Conservation (phyloP, 2,113 vertebrate species). For the Gnathonemus echidnorhynchus region DNA sequence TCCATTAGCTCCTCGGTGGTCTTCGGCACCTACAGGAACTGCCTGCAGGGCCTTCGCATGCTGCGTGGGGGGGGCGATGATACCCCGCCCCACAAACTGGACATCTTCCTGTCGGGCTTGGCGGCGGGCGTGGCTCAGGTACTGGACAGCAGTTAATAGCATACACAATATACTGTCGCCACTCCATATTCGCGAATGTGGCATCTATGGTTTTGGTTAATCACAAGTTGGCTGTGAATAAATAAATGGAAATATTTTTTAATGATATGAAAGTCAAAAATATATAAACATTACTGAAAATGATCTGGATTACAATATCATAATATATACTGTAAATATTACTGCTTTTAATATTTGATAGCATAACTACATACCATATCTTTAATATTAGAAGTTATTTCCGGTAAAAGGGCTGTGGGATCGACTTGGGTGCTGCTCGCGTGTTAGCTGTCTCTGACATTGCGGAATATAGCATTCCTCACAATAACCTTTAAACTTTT, state of each 20-base stretch:
- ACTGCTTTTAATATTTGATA: not conserved
- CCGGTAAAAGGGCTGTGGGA: not conserved
- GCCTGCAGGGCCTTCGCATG: slow-evolving; percentile 54
- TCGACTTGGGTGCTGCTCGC: not conserved
- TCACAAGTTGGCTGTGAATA: not conserved
- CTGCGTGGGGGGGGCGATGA: slow-evolving; percentile 52
- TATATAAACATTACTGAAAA: not conserved
- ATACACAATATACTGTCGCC: not conserved
- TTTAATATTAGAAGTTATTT: not conserved
- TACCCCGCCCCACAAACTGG: slow-evolving; percentile 45
- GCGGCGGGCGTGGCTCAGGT: slow-evolving; percentile 67
- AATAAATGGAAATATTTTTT: not conserved
- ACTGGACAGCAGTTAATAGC: slow-evolving; percentile 16
- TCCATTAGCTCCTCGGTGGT: slow-evolving; percentile 67
- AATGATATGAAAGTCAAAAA: not conserved
- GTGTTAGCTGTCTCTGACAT: not conserved
- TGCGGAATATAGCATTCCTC: not conserved
- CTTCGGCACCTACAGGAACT: slow-evolving; percentile 68
- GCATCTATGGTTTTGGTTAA: not conserved
- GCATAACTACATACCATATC: not conserved
- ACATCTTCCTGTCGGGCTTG: slow-evolving; percentile 64
- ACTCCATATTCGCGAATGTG: not conserved
- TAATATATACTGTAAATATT: not conserved
- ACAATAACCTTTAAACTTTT: not conserved
- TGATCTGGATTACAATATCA: not conserved